Conservation (phyloP, 2,888 invertebrate species). For the Onthophagus sagittarius region DNA sequence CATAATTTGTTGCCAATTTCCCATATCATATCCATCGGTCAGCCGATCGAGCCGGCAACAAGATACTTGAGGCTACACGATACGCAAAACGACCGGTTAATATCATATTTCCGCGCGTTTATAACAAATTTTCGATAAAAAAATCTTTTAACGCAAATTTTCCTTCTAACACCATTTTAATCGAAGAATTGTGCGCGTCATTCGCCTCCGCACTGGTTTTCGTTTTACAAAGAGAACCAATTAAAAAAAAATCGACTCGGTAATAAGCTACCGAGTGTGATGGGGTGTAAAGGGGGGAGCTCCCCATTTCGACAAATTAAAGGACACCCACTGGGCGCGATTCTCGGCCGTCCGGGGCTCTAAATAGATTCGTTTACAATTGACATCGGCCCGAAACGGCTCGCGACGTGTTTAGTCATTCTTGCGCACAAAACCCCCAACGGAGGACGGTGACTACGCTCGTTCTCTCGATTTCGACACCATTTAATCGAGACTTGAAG, state of each 20-base stretch:
- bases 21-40: constrained; percentile 45
- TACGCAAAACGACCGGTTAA: constrained; percentile 22
- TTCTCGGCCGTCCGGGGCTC: background rate
- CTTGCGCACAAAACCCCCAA: background rate
- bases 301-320: background rate
- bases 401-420: background rate
- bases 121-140: no score
- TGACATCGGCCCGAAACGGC: background rate
- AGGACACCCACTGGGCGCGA: background rate
- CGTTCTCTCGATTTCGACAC: background rate
- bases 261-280: background rate
- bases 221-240: background rate
- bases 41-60: constrained; percentile 30
- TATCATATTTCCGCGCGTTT: no score
- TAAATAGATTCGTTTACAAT: background rate
- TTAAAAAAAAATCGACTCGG: background rate
- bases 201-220: background rate
- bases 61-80: constrained; percentile 27
- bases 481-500: background rate
- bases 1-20: constrained; percentile 48
- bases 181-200: background rate
- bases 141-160: no score
- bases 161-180: no score
- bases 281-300: background rate
- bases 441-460: background rate